Evolutionary conservation across 2,113 vertebrate genomes (phyloP), one percentile per base, ranked within the genome.

Genomic region (Clinocottus analis): DNA sequence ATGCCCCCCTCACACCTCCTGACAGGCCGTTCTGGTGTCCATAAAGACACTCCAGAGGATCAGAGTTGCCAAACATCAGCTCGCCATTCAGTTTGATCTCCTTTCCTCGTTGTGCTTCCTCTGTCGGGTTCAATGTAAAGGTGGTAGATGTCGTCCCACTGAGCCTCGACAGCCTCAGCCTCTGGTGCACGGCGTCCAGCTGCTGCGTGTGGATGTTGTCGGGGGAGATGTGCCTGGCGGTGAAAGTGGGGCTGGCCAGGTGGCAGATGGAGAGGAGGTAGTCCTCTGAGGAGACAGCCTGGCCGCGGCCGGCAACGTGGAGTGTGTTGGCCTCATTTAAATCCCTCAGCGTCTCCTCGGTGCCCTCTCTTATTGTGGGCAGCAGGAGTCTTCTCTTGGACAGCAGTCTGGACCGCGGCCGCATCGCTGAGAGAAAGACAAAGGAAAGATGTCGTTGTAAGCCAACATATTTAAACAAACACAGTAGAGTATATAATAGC

Each of bases 231-330:
- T 94, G 92, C 53, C 87, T 76, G 27, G 66, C 65, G 14, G 92
- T 92, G 83, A 95, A 95, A 33, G 95, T 94, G 68, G 97, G 96
- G 56, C 91, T 94, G 68, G 96, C 96, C 0, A 97, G 93, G 85
- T 97, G 96, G 84, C 96, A 96, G 90, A 97, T 97, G 82, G 97
- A 97, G n/a, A 96, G 95, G 74, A 96, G 89, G 90, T 97, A 96
- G 70, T 96, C 96, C 0, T 96, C 94, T 0, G 93, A 93, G 68
- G 94, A 95, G 39, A 93, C 73, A 0, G 33, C 59, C 37, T 92
- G 72, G 79, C 61, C 5, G 10, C 81, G 80, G 75, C 55, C 35
- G 70, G 23, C n/a, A 13, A 76, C 84, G 17, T 83, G 90, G 53
- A 91, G 7, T 0, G 1, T 2, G 71, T 87, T 95, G 5, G 33